Evolutionary conservation across 2,888 invertebrate species (phyloP).

Genomic region (Erebia epiphron): DNA sequence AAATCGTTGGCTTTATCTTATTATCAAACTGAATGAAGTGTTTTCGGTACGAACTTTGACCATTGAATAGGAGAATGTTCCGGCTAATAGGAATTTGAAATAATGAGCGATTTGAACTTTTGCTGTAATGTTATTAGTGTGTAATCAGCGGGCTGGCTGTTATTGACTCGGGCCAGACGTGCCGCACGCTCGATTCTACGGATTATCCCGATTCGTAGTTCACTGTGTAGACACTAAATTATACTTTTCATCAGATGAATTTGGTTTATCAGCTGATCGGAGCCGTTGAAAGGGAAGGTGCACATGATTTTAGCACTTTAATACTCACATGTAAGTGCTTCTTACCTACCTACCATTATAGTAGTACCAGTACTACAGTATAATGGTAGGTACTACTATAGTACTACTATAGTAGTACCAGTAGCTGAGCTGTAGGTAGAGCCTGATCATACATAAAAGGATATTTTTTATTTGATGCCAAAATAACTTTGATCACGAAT

Average conservation of each 20-base stretch:
- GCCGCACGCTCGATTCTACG: slow-evolving; percentile 61
- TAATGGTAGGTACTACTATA: no score
- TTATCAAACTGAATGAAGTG: neutral
- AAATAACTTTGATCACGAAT: no score
- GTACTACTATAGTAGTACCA: no score
- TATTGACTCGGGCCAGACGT: slow-evolving; percentile 48
- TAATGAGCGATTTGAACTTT: neutral
- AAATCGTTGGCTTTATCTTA: no score
- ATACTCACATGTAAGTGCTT: no score
- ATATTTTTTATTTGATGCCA: no score
- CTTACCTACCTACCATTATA: no score
- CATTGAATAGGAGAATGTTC: neutral
- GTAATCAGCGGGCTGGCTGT: slow-evolving; percentile 1
- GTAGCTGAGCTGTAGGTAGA: no score
- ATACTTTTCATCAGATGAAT: neutral
- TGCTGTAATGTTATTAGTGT: slow-evolving; percentile 10
- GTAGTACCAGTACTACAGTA: no score
- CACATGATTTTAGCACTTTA: neutral
- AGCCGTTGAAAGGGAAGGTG: neutral
- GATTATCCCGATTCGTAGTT: slow-evolving; percentile 59
- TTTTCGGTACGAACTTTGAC: neutral
- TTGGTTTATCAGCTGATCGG: slow-evolving; percentile 1
- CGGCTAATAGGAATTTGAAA: neutral
- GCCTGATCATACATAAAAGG: no score
- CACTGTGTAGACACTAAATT: slow-evolving; percentile 8